phyloP scores from a whole-genome alignment of 2,113 vertebrate genomes.

The Jacana jacana region DNA sequence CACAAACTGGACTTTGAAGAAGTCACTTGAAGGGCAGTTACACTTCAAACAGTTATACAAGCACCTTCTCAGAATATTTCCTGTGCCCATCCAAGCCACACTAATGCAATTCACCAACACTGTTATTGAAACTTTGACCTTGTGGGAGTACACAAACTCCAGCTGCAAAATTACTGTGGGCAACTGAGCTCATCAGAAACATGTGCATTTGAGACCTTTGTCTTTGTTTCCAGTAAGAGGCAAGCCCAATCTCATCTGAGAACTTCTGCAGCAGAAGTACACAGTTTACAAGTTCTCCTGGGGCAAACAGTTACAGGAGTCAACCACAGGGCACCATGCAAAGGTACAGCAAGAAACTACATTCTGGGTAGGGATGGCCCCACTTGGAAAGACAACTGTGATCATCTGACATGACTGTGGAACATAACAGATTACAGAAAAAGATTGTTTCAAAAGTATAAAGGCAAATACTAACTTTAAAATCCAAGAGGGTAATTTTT shows the following conservation, averaged over 20 bases:
- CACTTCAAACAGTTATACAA: constrained; percentile 11
- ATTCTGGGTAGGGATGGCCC: no score
- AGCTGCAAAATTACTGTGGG: neutral
- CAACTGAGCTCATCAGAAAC: neutral
- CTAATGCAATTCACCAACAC: neutral
- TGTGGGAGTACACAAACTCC: neutral
- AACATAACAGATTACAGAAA: neutral
- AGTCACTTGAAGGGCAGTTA: constrained; percentile 59
- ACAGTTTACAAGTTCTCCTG: neutral
- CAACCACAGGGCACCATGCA: neutral
- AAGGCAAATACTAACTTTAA: neutral
- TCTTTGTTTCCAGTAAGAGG: neutral
- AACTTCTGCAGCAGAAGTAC: neutral
- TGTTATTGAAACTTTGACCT: neutral
- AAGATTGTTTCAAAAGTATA: neutral
- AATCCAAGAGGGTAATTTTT: neutral
- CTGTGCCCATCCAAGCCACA: neutral
- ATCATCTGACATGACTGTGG: neutral
- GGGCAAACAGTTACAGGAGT: neutral
- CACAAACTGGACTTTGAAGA: neutral
- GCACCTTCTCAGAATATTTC: neutral
- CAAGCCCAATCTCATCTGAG: neutral
- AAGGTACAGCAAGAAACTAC: neutral
- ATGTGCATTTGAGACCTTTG: neutral
- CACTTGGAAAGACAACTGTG: neutral